Percentiles rank a stretch among this genome's conserved stretches.
Conservation (phyloP, 2,113 vertebrate genomes). For the Gymnorhina tibicen region DNA sequence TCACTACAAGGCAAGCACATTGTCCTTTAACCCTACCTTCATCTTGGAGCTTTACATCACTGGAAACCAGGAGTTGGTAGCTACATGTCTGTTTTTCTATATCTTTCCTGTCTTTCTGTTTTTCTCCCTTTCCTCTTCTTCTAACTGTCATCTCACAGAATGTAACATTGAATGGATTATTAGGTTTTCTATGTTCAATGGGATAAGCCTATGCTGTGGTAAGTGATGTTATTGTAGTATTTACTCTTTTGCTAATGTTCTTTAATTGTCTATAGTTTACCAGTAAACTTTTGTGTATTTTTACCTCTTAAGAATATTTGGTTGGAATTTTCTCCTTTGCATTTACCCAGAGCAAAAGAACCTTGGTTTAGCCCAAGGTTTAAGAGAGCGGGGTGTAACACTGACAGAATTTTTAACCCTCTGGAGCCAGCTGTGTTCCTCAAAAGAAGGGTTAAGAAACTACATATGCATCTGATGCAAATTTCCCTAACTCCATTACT, state of each 20-base stretch:
- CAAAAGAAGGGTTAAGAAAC: neutral
- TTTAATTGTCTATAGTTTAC: neutral
- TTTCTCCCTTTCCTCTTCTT: neutral
- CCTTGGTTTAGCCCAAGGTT: neutral
- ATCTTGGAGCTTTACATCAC: neutral
- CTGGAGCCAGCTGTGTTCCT: neutral
- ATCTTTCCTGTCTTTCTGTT: neutral
- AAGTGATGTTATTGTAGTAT: neutral
- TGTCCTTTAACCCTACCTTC: neutral
- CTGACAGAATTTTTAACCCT: neutral
- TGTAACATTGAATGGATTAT: neutral
- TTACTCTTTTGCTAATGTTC: neutral
- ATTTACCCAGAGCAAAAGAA: neutral
- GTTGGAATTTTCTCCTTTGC: neutral
- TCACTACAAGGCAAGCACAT: neutral
- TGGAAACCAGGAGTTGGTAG: neutral
- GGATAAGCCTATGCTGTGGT: neutral
- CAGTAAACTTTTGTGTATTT: neutral
- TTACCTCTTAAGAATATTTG: neutral
- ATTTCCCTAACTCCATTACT: neutral
- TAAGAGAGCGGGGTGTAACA: neutral
- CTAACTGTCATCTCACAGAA: neutral
- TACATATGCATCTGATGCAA: neutral
- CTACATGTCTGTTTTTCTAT: neutral
- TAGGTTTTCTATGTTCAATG: neutral